Percentiles rank a stretch among this genome's conserved stretches.
These are phyloP conservation scores for Crepidodera aurea DNA, from an alignment of 2,888 invertebrate species.

Conservation along the genomic window DNA sequence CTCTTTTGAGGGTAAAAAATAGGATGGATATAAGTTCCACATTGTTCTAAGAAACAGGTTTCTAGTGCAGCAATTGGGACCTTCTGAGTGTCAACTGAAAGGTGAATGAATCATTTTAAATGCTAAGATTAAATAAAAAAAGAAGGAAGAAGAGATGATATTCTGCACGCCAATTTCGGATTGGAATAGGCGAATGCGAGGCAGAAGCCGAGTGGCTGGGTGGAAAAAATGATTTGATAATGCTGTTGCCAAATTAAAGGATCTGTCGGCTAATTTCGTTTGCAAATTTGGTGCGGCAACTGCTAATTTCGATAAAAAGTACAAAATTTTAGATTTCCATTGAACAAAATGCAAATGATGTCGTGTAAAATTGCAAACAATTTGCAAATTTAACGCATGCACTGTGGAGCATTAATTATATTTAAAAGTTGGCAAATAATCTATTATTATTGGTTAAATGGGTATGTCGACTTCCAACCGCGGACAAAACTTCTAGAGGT, in stretches of 20 bases:
- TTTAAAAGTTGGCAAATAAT: constrained; percentile 54
- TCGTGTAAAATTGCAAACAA: constrained; percentile 56
- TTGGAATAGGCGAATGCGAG: constrained; percentile 7
- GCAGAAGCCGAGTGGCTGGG: constrained; percentile 1
- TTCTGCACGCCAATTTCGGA: constrained; percentile 14
- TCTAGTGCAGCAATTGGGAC: too few relatives aligned
- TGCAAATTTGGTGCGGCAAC: constrained; percentile 52
- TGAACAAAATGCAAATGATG: constrained; percentile 56
- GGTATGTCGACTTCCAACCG: constrained; percentile 51
- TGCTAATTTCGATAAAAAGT: constrained; percentile 51
- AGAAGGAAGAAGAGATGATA: too few relatives aligned
- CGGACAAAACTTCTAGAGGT: constrained; percentile 47
- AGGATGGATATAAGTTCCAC: too few relatives aligned
- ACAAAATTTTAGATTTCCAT: constrained; percentile 54
- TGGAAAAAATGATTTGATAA: constrained; percentile 41
- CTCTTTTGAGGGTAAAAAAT: too few relatives aligned
- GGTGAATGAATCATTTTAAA: too few relatives aligned
- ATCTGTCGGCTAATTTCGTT: constrained; percentile 50
- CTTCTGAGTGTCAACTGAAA: too few relatives aligned
- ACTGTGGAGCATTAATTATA: constrained; percentile 53
- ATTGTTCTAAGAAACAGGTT: too few relatives aligned
- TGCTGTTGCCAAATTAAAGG: constrained; percentile 42
- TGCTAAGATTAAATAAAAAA: too few relatives aligned
- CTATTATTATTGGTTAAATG: constrained; percentile 56
- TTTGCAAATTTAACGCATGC: constrained; percentile 57